Base-by-base conservation (phyloP, 2,113 vertebrate genomes). In the Pseudopodoces humilis region DNA sequence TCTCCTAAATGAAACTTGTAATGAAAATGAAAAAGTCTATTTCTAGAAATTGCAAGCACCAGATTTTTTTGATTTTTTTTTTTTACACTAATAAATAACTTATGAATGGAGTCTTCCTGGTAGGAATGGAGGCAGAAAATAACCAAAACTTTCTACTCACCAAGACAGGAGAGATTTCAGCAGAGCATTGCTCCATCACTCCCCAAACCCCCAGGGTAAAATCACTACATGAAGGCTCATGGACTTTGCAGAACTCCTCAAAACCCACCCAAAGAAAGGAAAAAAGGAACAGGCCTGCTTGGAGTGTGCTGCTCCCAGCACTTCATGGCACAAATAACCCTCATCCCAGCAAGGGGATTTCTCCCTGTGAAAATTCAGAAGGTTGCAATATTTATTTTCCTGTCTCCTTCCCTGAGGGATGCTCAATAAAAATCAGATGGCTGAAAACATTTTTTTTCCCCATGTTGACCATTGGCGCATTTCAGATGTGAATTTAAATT, bases 1-100 rank as follows among this genome's bases (percentile, higher is more conserved):
- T 79, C 37, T 76, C 90, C 84, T 82, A 88, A 86, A 94, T 95
- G 37, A 94, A 94, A 87, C 90, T 71, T 27, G 76, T 86, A 95
- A 71, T 71, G 85, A 87, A 96, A 95, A 95, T 85, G 62, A 86
- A 95, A 96, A 75, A 78, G 71, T 53, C 58, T 22, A 37, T 53
- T 94, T 87, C 90, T 83, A 68, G 83, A 86, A 31, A 90, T 83
- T 92, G 90, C 63, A 92, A 64, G 69, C 46, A 35, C 20, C 83
- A 86, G 46, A 50, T 62, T 46, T 35, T 27, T 15, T 22, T 9
- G 39, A 39, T 44, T 18, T 20, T 28, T 39, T 30, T 64, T 53
- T 22, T 37, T 60, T 60, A 3, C 33, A 41, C 31, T 60, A 70
- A 55, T 46, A 70, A 93, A 52, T 93, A 88, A 88, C 33, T 39